A percentile compares a stretch with the other conserved stretches of the same genome.
Evolutionary conservation across 2,797 vertebrate genomes (phyloP).

Genomic region (Notolabrus celidotus): DNA sequence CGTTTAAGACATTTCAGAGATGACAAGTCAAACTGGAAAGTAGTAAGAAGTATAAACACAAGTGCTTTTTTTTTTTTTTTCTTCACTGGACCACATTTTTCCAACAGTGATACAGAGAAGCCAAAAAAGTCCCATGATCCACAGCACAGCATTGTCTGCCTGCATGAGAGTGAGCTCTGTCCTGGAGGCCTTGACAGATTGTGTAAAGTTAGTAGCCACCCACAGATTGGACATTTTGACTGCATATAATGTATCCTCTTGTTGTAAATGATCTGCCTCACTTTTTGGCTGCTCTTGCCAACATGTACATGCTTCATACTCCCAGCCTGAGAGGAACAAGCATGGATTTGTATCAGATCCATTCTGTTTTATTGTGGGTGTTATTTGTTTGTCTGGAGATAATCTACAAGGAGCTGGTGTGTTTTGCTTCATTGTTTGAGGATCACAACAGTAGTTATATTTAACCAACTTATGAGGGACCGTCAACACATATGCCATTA

Average conservation of each 20-base stretch:
- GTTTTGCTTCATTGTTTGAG: slow-evolving; percentile 31
- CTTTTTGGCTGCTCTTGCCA: slow-evolving; percentile 1
- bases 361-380: background rate
- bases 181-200: slow-evolving; percentile 59
- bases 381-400: slow-evolving; percentile 40
- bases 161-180: slow-evolving; percentile 39
- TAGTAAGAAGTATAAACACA: background rate
- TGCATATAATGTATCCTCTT: slow-evolving; percentile 35
- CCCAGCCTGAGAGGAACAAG: slow-evolving; percentile 13
- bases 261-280: slow-evolving; percentile 37
- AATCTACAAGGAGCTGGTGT: slow-evolving; percentile 33
- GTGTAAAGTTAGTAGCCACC: slow-evolving; percentile 51
- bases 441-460: background rate
- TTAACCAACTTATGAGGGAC: no score
- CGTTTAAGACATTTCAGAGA: no score
- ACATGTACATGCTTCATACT: background rate
- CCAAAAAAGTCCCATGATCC: background rate
- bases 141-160: slow-evolving; percentile 30
- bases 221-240: slow-evolving; percentile 40
- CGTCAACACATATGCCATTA: no score
- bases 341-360: background rate
- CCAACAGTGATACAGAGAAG: slow-evolving; percentile 2
- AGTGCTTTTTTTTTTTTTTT: no score
- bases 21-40: background rate
- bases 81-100: background rate